phyloP scores from a whole-genome alignment of 2,888 invertebrate genomes.

The Schrankia costaestrigalis region DNA sequence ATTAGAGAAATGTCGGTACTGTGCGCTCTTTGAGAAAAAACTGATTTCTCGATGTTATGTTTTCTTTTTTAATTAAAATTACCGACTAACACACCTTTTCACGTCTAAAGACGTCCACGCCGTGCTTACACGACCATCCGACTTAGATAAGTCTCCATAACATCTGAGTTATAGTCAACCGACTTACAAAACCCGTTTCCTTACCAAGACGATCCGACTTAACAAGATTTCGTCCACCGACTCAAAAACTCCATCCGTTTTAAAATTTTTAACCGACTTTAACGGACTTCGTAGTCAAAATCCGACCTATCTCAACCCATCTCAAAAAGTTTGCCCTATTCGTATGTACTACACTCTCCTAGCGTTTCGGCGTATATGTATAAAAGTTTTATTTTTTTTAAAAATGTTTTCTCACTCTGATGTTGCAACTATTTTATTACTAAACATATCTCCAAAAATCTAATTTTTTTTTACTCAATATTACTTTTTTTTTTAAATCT shows the following conservation, averaged over 20 bases:
- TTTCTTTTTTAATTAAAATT: constrained; percentile 21
- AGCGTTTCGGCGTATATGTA: constrained; percentile 30
- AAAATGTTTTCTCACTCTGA: constrained; percentile 38
- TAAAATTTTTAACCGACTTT: constrained; percentile 26
- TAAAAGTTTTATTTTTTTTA: constrained; percentile 35
- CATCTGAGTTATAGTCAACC: constrained; percentile 13
- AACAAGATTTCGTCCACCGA: constrained; percentile 10
- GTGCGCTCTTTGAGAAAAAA: constrained; percentile 35
- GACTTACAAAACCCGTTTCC: no score
- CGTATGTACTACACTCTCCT: constrained; percentile 24
- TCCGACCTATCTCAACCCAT: constrained; percentile 21
- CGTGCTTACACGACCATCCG: constrained; percentile 15
- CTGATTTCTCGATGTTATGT: constrained; percentile 30
- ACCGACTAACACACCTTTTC: constrained; percentile 17
- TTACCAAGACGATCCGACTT: constrained; percentile 20
- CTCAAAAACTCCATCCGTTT: constrained; percentile 15
- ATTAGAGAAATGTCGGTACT: constrained; percentile 25
- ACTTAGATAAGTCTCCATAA: constrained; percentile 15
- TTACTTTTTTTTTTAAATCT: constrained; percentile 55
- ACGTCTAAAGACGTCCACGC: constrained; percentile 36
- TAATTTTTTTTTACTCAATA: constrained; percentile 65
- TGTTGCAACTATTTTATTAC: constrained; percentile 50
- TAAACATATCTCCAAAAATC: constrained; percentile 79
- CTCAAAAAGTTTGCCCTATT: constrained; percentile 27
- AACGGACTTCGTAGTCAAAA: constrained; percentile 24